A percentile compares a stretch with the other conserved stretches of the same genome.
These are phyloP conservation scores for Allygus modestus DNA, from an alignment of 2,888 invertebrate genomes.

Conservation along the genomic window DNA sequence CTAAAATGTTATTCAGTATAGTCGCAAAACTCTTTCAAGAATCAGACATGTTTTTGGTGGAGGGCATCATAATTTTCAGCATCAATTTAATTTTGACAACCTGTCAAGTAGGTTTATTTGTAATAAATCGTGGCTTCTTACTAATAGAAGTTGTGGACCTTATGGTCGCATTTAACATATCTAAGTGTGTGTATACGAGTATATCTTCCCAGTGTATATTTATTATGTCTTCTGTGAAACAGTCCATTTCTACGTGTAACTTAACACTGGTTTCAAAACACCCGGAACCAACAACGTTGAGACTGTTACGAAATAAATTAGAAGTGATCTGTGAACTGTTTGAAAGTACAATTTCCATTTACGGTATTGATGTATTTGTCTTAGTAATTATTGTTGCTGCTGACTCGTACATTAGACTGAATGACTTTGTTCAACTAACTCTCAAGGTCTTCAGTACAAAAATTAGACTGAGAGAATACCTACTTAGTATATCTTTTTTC, in stretches of 20 bases:
- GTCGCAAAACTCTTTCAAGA: background rate
- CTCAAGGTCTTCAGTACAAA: background rate
- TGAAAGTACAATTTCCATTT: background rate
- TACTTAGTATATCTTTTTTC: background rate
- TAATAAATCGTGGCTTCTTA: background rate
- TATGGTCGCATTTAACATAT: background rate
- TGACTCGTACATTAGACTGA: constrained; percentile 6
- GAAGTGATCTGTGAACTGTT: background rate
- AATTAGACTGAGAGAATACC: background rate
- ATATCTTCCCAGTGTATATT: background rate
- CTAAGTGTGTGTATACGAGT: background rate
- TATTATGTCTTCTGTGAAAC: background rate
- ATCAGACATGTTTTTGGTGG: background rate
- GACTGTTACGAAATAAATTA: background rate
- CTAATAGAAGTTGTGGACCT: background rate
- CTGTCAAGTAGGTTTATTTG: background rate
- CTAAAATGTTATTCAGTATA: background rate
- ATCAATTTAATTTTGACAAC: background rate
- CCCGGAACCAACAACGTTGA: background rate
- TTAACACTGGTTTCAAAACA: background rate
- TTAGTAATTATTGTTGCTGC: background rate
- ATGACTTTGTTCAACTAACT: background rate
- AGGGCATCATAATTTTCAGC: background rate
- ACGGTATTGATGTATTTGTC: background rate
- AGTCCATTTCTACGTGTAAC: background rate